Conservation (phyloP, 2,113 vertebrate genomes). For the Cinclus mexicanus region DNA sequence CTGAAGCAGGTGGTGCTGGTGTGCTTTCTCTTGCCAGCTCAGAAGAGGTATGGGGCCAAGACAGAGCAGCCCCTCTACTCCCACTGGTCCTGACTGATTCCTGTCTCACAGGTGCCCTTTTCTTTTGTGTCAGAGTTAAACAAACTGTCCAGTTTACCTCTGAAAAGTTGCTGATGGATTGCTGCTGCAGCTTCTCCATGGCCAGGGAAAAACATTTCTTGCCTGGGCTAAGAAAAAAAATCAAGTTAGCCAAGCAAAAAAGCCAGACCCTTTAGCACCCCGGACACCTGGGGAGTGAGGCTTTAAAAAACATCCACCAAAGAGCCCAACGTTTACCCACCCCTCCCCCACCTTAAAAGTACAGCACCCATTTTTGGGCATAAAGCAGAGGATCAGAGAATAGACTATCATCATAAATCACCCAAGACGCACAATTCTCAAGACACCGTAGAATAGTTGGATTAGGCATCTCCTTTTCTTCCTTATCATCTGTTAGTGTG, state of each 20-base stretch:
- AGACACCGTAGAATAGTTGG: not conserved
- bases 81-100: accelerated
- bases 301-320: not conserved
- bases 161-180: not conserved
- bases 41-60: not conserved
- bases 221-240: not conserved
- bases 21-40: not conserved
- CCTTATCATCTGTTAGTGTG: not conserved
- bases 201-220: not conserved
- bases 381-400: not conserved
- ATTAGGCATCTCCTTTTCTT: not conserved
- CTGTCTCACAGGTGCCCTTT: not conserved
- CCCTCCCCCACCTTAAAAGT: not conserved
- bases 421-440: not conserved
- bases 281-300: not conserved
- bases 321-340: not conserved
- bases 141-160: not conserved
- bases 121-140: not conserved
- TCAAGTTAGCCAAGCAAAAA: not conserved
- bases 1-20: not conserved
- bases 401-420: not conserved
- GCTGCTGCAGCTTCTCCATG: not conserved
- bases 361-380: not conserved
- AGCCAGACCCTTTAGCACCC: accelerated
- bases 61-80: accelerated